phyloP scores from a whole-genome alignment of 1,140 invertebrate genomes.

The Diorhabda elongata region DNA sequence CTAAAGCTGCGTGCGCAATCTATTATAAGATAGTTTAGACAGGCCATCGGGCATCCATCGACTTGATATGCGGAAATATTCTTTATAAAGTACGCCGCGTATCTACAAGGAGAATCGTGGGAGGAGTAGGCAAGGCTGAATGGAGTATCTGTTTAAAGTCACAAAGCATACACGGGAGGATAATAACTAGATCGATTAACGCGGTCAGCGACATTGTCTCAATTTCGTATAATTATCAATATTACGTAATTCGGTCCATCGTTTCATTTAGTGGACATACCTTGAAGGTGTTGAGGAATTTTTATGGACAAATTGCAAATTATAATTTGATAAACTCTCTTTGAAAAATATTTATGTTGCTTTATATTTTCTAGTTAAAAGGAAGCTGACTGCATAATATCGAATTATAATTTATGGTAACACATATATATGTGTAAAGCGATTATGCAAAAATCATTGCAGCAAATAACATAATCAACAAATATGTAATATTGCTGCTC shows the following conservation, averaged over 20 bases:
- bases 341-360: too few relatives aligned
- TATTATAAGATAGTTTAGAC: not conserved
- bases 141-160: not conserved
- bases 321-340: too few relatives aligned
- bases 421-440: not conserved
- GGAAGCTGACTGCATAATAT: not conserved
- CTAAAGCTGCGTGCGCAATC: not conserved
- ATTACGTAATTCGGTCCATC: too few relatives aligned
- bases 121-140: not conserved
- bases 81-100: too few relatives aligned
- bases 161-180: not conserved
- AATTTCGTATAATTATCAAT: too few relatives aligned
- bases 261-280: too few relatives aligned
- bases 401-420: not conserved
- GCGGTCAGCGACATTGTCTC: too few relatives aligned
- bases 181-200: too few relatives aligned
- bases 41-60: not conserved
- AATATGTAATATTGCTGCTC: conserved; percentile 2
- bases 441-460: not conserved
- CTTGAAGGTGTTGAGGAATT: too few relatives aligned
- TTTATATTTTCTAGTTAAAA: not conserved
- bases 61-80: not conserved
- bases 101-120: too few relatives aligned
- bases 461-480: not conserved
- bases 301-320: too few relatives aligned